Conservation (phyloP, 92 coral and sea anemone genomes). For the Palythoa grandiflora region DNA sequence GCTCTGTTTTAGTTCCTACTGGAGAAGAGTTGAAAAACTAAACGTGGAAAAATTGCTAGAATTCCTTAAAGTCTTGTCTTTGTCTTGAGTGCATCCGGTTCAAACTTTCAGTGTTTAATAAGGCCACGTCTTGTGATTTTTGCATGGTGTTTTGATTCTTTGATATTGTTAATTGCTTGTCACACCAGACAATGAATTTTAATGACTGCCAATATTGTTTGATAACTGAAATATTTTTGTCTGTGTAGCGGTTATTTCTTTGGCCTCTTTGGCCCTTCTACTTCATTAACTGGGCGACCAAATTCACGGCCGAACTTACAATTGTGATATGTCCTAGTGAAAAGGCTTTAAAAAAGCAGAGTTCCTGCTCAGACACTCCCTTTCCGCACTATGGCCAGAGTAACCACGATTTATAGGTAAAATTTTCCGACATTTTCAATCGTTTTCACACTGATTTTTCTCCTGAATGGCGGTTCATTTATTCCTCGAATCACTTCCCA, state of each 20-base stretch:
- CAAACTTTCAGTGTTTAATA: neutral
- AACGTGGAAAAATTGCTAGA: conserved; percentile 14
- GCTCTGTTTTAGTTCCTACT: neutral
- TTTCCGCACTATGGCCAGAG: neutral
- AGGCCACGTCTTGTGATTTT: neutral
- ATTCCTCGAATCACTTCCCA: neutral
- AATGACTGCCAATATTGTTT: neutral
- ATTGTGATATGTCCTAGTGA: no score
- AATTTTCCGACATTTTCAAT: neutral
- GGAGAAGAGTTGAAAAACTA: neutral
- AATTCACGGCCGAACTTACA: no score
- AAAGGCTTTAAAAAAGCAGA: no score
- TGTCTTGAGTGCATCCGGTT: conserved; percentile 27
- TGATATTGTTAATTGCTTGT: neutral
- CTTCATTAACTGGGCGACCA: no score
- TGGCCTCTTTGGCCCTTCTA: no score
- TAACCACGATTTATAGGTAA: neutral
- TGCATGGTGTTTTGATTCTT: no score
- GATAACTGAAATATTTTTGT: neutral
- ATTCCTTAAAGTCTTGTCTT: conserved; percentile 14
- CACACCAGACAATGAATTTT: neutral
- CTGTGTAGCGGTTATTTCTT: no score
- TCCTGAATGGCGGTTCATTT: neutral
- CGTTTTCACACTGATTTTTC: neutral
- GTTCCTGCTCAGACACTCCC: no score